Evolutionary conservation across 1,140 invertebrate species (phyloP).

Genomic region (Triops longicaudatus): DNA sequence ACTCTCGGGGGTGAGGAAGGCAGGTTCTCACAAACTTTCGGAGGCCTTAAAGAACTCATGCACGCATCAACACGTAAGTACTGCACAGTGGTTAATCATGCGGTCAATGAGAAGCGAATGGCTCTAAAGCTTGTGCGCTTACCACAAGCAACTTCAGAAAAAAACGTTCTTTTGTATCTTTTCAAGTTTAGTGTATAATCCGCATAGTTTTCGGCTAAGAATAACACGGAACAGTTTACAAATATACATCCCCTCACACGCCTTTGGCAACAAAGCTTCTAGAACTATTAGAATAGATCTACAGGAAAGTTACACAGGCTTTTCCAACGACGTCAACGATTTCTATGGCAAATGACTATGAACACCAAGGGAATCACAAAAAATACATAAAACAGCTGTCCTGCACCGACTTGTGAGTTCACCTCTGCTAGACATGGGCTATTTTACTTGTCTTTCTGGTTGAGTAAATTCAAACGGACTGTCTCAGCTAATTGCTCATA

Average conservation of each 20-base stretch:
- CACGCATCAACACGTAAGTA: neutral
- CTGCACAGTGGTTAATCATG: neutral
- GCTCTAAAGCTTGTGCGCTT: neutral
- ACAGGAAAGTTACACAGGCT: neutral
- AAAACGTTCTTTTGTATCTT: neutral
- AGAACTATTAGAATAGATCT: neutral
- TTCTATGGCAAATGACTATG: neutral
- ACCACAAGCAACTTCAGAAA: neutral
- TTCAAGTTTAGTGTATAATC: slow-evolving; percentile 3
- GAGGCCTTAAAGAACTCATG: neutral
- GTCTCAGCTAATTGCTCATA: slow-evolving; percentile 29
- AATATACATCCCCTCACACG: neutral
- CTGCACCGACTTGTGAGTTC: neutral
- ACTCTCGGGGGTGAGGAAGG: no score
- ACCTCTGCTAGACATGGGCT: neutral
- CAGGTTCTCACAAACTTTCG: neutral
- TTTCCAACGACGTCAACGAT: neutral
- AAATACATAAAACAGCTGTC: neutral
- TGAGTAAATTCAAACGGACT: slow-evolving; percentile 21
- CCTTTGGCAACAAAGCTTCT: neutral
- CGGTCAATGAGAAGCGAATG: neutral
- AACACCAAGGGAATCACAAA: neutral
- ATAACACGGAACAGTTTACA: neutral
- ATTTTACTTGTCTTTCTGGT: slow-evolving; percentile 19
- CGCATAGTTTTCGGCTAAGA: neutral